Percentiles rank a stretch among this genome's conserved stretches.
Evolutionary conservation across 92 coral and sea anemone species (phyloP).

Genomic region (Plumapathes pennacea): DNA sequence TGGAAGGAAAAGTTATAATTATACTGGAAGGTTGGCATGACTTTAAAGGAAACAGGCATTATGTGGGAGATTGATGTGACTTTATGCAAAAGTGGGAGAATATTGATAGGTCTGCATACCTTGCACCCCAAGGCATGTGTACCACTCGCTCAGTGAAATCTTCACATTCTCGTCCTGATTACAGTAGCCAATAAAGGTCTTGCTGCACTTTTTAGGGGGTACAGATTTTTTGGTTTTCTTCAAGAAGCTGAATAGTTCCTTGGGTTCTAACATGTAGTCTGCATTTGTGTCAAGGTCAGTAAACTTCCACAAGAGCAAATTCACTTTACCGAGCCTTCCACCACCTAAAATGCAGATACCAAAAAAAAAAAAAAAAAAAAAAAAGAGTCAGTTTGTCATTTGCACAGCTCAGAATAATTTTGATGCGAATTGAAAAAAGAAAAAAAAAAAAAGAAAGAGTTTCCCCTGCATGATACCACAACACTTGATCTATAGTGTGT

Average conservation of each 20-base stretch:
- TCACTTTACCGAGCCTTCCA: conserved; percentile 53
- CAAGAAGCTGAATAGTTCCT: conserved; percentile 66
- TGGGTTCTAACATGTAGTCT: conserved; percentile 58
- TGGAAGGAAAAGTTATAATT: no score
- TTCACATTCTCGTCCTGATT: conserved; percentile 63
- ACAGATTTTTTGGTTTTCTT: conserved; percentile 70
- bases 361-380: background rate
- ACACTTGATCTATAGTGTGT: no score
- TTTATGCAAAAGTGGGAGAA: no score
- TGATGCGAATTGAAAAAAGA: no score
- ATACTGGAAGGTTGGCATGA: no score
- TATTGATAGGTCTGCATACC: no score
- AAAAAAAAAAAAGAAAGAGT: no score
- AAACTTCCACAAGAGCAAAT: conserved; percentile 84
- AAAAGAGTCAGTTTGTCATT: background rate
- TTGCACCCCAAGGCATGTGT: conserved; percentile 81
- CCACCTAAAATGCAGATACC: conserved; percentile 15
- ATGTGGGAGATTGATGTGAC: no score
- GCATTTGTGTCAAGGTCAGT: conserved; percentile 73
- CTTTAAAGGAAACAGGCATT: no score
- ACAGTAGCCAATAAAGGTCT: conserved; percentile 81
- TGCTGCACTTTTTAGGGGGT: conserved; percentile 92
- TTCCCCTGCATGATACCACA: no score
- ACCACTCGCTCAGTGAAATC: conserved; percentile 87
- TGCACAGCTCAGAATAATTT: no score